These are phyloP conservation scores for Corythaixoides concolor DNA, from an alignment of 2,113 vertebrate genomes.

Conservation along the genomic window DNA sequence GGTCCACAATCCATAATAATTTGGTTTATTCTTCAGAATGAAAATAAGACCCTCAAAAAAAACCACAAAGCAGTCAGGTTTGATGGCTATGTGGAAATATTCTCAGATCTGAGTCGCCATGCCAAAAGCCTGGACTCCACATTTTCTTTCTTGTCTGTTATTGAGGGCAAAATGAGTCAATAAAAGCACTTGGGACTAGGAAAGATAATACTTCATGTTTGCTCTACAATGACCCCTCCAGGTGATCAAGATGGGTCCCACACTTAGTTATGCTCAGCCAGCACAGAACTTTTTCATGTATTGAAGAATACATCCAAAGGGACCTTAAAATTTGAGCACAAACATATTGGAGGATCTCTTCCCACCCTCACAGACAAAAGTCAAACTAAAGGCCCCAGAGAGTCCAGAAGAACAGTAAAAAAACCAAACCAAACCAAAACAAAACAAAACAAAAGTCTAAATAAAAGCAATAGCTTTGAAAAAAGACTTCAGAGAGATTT, in stretches of 20 bases:
- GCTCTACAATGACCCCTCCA: not conserved
- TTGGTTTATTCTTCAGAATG: not conserved
- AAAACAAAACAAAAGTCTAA: conserved; percentile 46
- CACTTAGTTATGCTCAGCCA: not conserved
- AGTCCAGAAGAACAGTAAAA: not conserved
- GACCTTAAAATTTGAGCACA: not conserved
- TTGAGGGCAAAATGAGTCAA: not conserved
- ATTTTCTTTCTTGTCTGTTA: conserved; percentile 24
- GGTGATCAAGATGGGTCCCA: not conserved
- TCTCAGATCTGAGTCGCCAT: not conserved
- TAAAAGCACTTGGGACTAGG: not conserved
- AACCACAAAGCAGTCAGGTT: not conserved
- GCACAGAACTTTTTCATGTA: not conserved
- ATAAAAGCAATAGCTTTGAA: conserved; percentile 73
- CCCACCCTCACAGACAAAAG: not conserved
- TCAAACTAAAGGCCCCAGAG: not conserved
- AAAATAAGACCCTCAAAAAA: not conserved
- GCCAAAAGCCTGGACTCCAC: conserved; percentile 41
- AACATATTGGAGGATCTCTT: not conserved
- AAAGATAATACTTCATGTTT: conserved; percentile 9
- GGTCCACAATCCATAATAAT: not conserved
- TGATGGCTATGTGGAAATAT: not conserved
- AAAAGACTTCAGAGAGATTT: conserved; percentile 78
- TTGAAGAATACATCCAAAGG: not conserved
- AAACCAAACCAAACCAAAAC: too few relatives aligned